Evolutionary conservation across 2,797 vertebrate species (phyloP).

Genomic region (Sebastolobus alascanus): DNA sequence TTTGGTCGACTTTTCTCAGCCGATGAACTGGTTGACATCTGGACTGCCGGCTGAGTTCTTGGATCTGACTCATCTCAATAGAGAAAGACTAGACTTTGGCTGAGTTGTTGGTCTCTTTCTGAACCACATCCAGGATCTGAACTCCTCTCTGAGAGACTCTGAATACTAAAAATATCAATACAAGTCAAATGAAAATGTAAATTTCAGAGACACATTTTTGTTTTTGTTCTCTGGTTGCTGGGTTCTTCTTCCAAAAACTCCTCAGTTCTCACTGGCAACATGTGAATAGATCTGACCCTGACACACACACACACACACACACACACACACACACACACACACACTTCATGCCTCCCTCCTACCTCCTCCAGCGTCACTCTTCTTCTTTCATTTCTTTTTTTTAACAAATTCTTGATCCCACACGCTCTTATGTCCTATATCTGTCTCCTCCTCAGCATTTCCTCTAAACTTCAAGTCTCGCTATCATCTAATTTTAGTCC

Average conservation of each 20-base stretch:
- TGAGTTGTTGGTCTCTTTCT: not conserved
- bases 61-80: not conserved
- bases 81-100: too few relatives aligned
- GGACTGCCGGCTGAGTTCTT: not conserved
- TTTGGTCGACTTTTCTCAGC: not conserved
- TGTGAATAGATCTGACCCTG: constrained; percentile 23
- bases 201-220: constrained; percentile 15
- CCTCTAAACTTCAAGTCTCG: constrained; percentile 3
- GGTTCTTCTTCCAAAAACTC: not conserved
- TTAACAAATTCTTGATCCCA: constrained; percentile 2
- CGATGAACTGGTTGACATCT: not conserved
- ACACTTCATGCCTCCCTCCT: not conserved
- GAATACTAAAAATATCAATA: not conserved
- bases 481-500: constrained; percentile 37
- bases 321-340: not conserved
- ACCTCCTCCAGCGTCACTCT: not conserved
- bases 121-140: not conserved
- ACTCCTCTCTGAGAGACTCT: not conserved
- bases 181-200: constrained; percentile 11
- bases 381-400: not conserved
- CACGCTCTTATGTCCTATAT: not conserved
- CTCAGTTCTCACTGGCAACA: not conserved
- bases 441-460: constrained; percentile 12
- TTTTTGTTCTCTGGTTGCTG: constrained; percentile 9
- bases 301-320: not conserved